Base-by-base conservation (phyloP, 2,888 invertebrate species). In the Lasioglossum villosulum region DNA sequence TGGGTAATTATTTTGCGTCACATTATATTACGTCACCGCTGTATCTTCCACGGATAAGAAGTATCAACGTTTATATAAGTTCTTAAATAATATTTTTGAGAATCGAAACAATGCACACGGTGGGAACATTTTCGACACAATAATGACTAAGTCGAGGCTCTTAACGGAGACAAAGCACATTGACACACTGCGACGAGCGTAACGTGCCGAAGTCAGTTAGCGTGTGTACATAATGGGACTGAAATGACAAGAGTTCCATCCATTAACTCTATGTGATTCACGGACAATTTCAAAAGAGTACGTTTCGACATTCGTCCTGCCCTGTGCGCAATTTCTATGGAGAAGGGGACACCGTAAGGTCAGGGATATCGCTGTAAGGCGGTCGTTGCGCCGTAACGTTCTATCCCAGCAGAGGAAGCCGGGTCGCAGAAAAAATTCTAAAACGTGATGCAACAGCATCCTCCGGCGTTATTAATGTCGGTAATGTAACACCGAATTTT, bases 291-390 rank as follows among this genome's bases (percentile, higher is more conserved):
- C 92, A 93, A 93, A 93, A 93, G 93, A 88, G 89, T 89, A 59
- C 48, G 88, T 94, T 94, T 94, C 94, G 92, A 94, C 93, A 94
- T 91, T 91, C 90, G 92, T 92, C 89, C 91, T 89, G 87, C 87
- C 91, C 93, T 91, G 91, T 92, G 93, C 87, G 88, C 93, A 94
- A 94, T 93, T 92, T 88, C 89, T 85, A 89, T 91, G 82, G 89
- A 90, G 90, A 88, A 88, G 83, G 90, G 90, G 88, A 87, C 82
- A 90, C 88, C 86, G 91, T 94, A 94, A 94, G 94, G 94, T 94
- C 94, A 94, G 93, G 94, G 94, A 92, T 94, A 94, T 88, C 90
- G 86, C 86, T 91, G 91, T 83, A 86, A 89, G 82, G 78, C 88
- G 89, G 86, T 86, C 86, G 89, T 89, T 87, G 87, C 78, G 88